Evolutionary conservation across 2,797 vertebrate genomes (phyloP).

Genomic region (Sebastes jordani): DNA sequence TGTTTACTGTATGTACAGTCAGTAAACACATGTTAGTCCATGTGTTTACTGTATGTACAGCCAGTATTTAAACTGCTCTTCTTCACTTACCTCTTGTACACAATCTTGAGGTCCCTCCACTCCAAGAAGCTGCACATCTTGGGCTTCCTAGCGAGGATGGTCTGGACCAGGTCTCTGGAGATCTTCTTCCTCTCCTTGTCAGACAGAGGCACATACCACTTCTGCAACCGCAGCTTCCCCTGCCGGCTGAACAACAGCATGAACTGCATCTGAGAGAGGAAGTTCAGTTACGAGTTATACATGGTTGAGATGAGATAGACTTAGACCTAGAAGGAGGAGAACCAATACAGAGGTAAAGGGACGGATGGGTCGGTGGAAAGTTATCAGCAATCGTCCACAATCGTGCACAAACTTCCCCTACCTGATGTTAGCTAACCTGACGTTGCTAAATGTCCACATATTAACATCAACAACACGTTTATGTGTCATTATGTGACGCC

Average conservation of each 20-base stretch:
- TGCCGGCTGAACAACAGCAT: slow-evolving; percentile 99
- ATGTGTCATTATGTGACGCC: slow-evolving; percentile 46
- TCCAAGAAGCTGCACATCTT: slow-evolving; percentile 99
- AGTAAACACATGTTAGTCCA: accelerated
- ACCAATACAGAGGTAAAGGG: no score
- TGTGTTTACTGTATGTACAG: background rate
- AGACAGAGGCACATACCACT: slow-evolving; percentile 98
- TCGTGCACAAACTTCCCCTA: slow-evolving; percentile 13
- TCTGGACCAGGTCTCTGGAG: slow-evolving; percentile 97
- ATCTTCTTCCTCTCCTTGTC: slow-evolving; percentile 99
- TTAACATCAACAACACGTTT: slow-evolving; percentile 37
- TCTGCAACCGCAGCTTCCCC: slow-evolving; percentile 98
- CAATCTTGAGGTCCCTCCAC: slow-evolving; percentile 98
- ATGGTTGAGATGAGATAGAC: background rate
- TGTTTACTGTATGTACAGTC: accelerated
- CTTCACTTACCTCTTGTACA: slow-evolving; percentile 93
- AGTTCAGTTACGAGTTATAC: background rate
- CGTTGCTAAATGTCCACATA: slow-evolving; percentile 17
- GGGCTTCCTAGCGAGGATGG: slow-evolving; percentile 95
- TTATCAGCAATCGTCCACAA: background rate
- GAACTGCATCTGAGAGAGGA: slow-evolving; percentile 94
- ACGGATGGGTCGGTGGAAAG: accelerated
- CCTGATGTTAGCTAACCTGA: slow-evolving; percentile 13
- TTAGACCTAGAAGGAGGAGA: background rate
- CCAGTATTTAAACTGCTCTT: background rate